Base-by-base conservation (phyloP, 2,888 invertebrate species). In the Catocala sponsa region DNA sequence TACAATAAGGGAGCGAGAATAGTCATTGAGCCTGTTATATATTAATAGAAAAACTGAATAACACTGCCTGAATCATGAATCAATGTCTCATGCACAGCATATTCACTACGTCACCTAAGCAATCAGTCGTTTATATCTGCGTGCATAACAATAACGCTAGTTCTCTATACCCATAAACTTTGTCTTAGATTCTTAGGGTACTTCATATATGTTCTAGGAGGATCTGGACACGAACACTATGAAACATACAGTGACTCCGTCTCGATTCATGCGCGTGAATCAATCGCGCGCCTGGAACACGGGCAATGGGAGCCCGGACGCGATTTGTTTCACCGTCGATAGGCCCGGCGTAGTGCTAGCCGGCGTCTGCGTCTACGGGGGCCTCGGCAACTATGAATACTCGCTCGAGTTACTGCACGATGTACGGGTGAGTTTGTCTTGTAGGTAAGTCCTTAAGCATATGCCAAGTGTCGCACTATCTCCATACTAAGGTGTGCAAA, bases 291-390 rank as follows among this genome's bases (percentile, higher is more conserved):
- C 98, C 0, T 99, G 99, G 99, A 99, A 99, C 87, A 98, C 99
- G 0, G 98, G 99, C 4, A 98, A 98, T 87, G 99, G 99, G 38
- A 98, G 98, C 9, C 98, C 99, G 0, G 99, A 99, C 91, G 99
- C 99, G 0, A 97, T 99, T 79, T 98, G 98, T 81, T 98, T 99
- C 84, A 97, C 97, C 42, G 99, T 99, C 9, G 99, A 99, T 92
- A 95, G 97, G 15, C 95, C 97, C 0, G 99, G 99, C 2, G 96
- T 99, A 51, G 96, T 97, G 32, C 95, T 99, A 46, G 97, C 97
- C 35, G 99, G 99, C 0, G 97, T 97, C 4, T 97, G 97, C 79
- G 96, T 99, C 38, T 99, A 98, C 86, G 98, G 98, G 0, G 99
- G 99, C 0, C 96, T 97, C 2, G 98, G 98, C 0, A 96, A 96